These are phyloP conservation scores for Macrochelys suwanniensis DNA, from an alignment of 2,797 vertebrate species.

Conservation along the genomic window DNA sequence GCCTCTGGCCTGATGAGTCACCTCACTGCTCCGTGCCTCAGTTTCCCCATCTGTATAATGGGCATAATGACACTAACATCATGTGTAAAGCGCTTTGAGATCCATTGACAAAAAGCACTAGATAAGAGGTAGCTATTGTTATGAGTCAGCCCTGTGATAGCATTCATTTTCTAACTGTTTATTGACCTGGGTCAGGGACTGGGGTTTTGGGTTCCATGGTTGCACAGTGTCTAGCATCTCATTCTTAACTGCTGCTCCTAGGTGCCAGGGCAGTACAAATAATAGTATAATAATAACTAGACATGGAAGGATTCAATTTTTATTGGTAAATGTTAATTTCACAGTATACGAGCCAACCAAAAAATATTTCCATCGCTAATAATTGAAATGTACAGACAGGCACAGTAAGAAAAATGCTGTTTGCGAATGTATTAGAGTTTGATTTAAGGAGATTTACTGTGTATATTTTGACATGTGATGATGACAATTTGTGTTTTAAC, in stretches of 20 bases:
- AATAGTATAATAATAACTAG: not conserved
- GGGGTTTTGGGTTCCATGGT: not conserved
- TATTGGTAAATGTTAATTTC: not conserved
- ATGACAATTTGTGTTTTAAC: not conserved
- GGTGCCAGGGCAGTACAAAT: not conserved
- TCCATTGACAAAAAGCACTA: not conserved
- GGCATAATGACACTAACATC: not conserved
- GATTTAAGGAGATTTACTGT: not conserved
- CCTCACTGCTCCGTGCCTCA: not conserved
- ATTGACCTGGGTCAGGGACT: not conserved
- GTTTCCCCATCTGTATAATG: not conserved
- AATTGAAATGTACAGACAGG: not conserved
- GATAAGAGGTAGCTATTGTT: too few species aligned
- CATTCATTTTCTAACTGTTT: not conserved
- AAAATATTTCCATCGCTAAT: not conserved
- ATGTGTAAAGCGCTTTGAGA: not conserved
- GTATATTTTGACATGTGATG: not conserved
- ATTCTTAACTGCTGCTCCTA: not conserved
- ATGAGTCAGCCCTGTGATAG: too few species aligned
- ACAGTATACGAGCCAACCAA: too few species aligned
- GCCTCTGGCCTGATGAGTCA: too few species aligned
- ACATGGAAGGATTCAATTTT: not conserved
- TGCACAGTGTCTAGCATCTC: not conserved
- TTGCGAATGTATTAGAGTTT: not conserved
- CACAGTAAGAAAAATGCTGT: not conserved